These are phyloP conservation scores for Morpho helenor DNA, from an alignment of 2,888 invertebrate genomes.

Conservation along the genomic window DNA sequence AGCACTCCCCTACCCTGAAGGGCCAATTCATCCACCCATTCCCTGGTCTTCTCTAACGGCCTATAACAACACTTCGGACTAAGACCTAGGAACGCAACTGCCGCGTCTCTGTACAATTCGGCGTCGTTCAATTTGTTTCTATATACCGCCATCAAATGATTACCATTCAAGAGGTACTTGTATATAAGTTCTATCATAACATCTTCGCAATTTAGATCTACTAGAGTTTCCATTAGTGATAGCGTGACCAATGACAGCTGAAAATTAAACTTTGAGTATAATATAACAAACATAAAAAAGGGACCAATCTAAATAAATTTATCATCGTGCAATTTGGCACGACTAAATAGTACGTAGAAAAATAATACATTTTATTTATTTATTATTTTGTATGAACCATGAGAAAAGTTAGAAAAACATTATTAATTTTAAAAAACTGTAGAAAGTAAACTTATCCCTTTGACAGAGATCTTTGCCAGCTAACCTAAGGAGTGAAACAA, in stretches of 20 bases:
- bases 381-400: too few species aligned
- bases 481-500: too few species aligned
- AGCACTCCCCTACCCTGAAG: slow-evolving; percentile 52
- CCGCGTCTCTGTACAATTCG: slow-evolving; percentile 60
- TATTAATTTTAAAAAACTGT: too few species aligned
- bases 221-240: slow-evolving; percentile 92
- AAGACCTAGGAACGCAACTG: slow-evolving; percentile 54
- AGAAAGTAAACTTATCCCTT: too few species aligned
- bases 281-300: too few species aligned
- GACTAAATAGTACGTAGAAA: too few species aligned
- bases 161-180: slow-evolving; percentile 83
- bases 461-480: too few species aligned
- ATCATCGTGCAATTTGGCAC: too few species aligned
- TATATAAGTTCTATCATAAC: slow-evolving; percentile 95
- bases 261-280: slow-evolving; percentile 9
- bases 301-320: too few species aligned
- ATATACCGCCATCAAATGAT: slow-evolving; percentile 52
- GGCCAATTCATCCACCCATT: slow-evolving; percentile 63
- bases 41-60: slow-evolving; percentile 52
- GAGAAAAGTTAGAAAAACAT: too few species aligned
- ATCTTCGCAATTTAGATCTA: slow-evolving; percentile 97
- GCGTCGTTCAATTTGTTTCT: slow-evolving; percentile 54
- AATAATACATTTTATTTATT: too few species aligned
- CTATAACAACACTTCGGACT: slow-evolving; percentile 82
- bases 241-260: slow-evolving; percentile 92